Evolutionary conservation across 2,113 vertebrate species (phyloP), one percentile per base, ranked within the genome.

Genomic region (Tinamus guttatus): DNA sequence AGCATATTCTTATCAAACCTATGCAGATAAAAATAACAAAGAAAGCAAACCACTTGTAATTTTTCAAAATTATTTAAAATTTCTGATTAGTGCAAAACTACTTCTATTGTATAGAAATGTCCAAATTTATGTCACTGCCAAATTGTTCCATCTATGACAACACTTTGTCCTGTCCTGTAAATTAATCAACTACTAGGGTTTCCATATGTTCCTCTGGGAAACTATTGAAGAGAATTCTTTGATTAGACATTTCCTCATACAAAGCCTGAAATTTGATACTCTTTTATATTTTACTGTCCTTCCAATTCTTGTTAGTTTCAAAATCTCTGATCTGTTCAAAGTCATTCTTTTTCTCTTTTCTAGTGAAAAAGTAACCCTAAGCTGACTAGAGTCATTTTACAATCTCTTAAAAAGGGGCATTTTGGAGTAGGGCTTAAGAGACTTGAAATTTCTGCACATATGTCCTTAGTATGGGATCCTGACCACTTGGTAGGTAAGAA

Each of bases 381-480:
- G 8, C 28, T 10, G 62, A 16, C 40, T 67, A 41, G 28, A 56
- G 9, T 18, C 5, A 70, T n/a, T n/a, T n/a, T n/a, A n/a, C 4
- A n/a, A n/a, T 56, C 63, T 73, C 0, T 83, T 68, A 71, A 12
- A 28, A 81, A 56, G 51, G 28, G 0, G 52, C 9, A 28, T 49
- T 84, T 67, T 30, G 52, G 2, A 9, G 11, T 32, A 14, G 2
- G 12, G 1, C 0, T 20, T 65, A n/a, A 32, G 0, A 27, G 4
- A 2, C 90, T 74, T 75, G 25, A 62, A 28, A 32, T 25, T 16
- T 8, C 38, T 32, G 2, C 34, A 5, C 19, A 2, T 9, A 52
- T 41, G 2, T 54, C 41, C 17, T 81, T 16, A 49, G 21, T 18
- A 19, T 30, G 30, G 71, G 36, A 51, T 25, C 4, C 5, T 79